Evolutionary conservation across 2,113 vertebrate genomes (phyloP), one percentile per base, ranked within the genome.

Genomic region (Mirounga angustirostris): DNA sequence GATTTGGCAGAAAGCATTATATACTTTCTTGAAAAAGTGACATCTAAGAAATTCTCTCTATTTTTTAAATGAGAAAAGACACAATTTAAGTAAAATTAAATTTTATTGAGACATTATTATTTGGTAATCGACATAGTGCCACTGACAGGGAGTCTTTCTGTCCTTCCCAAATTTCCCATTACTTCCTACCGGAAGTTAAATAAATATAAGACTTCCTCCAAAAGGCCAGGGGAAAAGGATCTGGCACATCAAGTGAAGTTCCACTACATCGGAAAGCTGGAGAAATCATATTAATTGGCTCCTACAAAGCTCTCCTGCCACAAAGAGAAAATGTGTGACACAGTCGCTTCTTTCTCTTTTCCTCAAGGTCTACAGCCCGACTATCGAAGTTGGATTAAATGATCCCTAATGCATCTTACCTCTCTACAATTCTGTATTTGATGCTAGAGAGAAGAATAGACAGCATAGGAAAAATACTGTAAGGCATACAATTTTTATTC

Each of bases 1-100:
- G 59, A 10, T 79, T 4, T 69, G 40, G 78, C 7, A 95, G 36
- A 96, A 81, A 92, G 14, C 7, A 85, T 24, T 36, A 81, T 46
- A 30, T 33, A 61, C 40, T 95, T 95, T 81, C 73, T 84, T 91
- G 6, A 90, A 87, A 82, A 89, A 94, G 15, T 67, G 54, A 21
- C 61, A 76, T 26, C 3, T 84, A 61, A 97, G 8, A 91, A 84
- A 82, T 43, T 80, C 8, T 89, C 30, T 52, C 1, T 22, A 71
- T 91, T 59, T 89, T 95, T 89, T 69, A 40, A 96, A 36, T 50
- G n/a, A 97, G 65, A 61, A 89, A 93, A 96, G 43, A 67, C 6
- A 52, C 0, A 0, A 67, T 67, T 67, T 16, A 91, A 80, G 28
- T 28, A 73, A 50, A 71, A 85, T 28, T 58, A 87, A 87, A 80